Percentiles rank a stretch among this genome's conserved stretches.
Conservation (phyloP, 2,113 vertebrate genomes). For the Larimichthys polyactis region DNA sequence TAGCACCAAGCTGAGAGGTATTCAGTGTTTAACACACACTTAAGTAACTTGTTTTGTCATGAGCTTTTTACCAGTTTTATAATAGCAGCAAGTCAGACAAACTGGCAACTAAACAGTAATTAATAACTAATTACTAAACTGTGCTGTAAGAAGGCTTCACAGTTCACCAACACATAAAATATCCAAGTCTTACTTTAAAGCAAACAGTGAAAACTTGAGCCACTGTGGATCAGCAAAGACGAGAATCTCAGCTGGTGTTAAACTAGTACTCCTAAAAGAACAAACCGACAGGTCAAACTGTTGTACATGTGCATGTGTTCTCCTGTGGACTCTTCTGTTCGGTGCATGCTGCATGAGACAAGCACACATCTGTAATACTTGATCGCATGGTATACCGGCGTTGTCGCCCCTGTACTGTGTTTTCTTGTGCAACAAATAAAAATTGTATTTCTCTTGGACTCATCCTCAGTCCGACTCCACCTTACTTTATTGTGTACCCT, state of each 20-base stretch:
- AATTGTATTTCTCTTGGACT: slow-evolving; percentile 73
- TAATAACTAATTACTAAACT: neutral
- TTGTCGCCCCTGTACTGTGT: slow-evolving; percentile 75
- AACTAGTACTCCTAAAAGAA: slow-evolving; percentile 32
- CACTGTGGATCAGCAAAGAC: slow-evolving; percentile 4
- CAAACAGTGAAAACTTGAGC: neutral
- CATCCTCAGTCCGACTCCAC: neutral
- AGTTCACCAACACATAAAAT: neutral
- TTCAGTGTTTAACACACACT: slow-evolving; percentile 29
- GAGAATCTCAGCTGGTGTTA: slow-evolving; percentile 38
- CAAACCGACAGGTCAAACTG: slow-evolving; percentile 47
- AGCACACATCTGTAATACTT: slow-evolving; percentile 77
- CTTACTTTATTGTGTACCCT: neutral
- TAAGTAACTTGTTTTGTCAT: slow-evolving; percentile 2
- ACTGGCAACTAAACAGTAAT: no score
- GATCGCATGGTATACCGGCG: slow-evolving; percentile 78
- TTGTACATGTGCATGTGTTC: slow-evolving; percentile 73
- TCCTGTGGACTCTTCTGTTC: slow-evolving; percentile 69
- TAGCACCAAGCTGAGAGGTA: slow-evolving; percentile 35
- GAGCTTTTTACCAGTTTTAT: neutral
- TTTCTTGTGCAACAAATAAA: slow-evolving; percentile 78
- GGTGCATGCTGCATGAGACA: slow-evolving; percentile 84
- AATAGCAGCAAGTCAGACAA: no score
- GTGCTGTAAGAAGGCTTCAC: neutral
- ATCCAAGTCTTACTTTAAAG: neutral